Evolutionary conservation across 2,113 vertebrate genomes (phyloP), one percentile per base, ranked within the genome.

Genomic region (Sceloporus tristichus): DNA sequence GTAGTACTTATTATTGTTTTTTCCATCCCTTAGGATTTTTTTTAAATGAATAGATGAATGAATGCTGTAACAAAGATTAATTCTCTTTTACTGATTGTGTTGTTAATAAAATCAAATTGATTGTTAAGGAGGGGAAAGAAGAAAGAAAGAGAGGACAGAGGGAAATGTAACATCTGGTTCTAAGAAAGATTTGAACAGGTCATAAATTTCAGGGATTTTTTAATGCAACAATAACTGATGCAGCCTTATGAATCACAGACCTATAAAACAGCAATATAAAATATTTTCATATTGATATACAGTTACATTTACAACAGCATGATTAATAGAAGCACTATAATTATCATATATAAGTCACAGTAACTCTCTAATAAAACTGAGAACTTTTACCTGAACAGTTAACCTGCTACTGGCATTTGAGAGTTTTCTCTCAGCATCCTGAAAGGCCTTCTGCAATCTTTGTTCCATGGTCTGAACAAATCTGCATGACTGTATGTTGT

Each of bases 391-490:
- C 98, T 99, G 98, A 89, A 98, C 96, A 21, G 97, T 97, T 87
- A 99, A 96, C 92, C 96, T 97, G 96, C 95, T 98, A 91, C 96
- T 97, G 88, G 93, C 95, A 75, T 96, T 98, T 84, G 98, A 95
- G 80, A 97, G 97, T 91, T 98, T 98, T 87, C 96, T 96, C 94
- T 98, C 98, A 0, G 98, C 98, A 93, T 99, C 98, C 93, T 98
- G 97, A 94, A 99, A 99, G 0, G 98, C 98, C 85, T 97, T 98
- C 96, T 98, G 97, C 10, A 99, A 96, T 68, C 98, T 95, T 91
- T 98, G 97, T 77, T 99, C 99, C 98, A 99, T 99, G 42, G 98
- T 98, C 96, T 98, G 98, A 89, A 96, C 97, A 96, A 99, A 99
- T 77, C 96, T 97, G 95, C 99, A 99, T 23, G 98, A 98, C 56